These are phyloP conservation scores for Lateolabrax maculatus DNA, from an alignment of 2,797 vertebrate species.

Conservation along the genomic window DNA sequence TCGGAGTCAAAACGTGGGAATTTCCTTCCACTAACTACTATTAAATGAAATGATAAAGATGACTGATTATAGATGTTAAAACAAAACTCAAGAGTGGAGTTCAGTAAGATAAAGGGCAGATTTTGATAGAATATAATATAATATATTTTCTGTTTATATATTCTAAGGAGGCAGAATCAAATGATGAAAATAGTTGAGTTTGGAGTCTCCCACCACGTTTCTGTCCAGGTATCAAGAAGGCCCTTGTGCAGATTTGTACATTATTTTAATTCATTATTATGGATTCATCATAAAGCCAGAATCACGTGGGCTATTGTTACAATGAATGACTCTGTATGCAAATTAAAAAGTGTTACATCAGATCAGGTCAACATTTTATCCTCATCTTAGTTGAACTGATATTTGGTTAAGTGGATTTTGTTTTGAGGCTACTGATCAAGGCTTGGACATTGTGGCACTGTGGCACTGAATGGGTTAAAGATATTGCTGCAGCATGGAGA, in stretches of 20 bases:
- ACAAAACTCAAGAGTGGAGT: not conserved
- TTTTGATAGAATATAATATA: too few relatives aligned
- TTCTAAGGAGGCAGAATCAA: not conserved
- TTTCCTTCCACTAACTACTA: too few relatives aligned
- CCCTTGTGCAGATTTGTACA: not conserved
- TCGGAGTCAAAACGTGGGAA: not conserved
- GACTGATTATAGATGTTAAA: not conserved
- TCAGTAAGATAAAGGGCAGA: not conserved
- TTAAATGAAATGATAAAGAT: not conserved
- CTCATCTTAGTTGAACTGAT: not conserved
- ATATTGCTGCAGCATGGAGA: slow-evolving; percentile 76
- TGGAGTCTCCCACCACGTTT: not conserved
- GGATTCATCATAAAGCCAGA: not conserved
- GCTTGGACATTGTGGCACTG: slow-evolving; percentile 6
- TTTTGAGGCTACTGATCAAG: not conserved
- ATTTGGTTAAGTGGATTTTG: not conserved
- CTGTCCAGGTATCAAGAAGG: not conserved
- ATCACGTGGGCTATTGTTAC: not conserved
- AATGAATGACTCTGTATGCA: not conserved
- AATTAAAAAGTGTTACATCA: not conserved
- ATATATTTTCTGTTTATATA: not conserved
- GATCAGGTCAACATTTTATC: not conserved
- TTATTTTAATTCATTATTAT: not conserved
- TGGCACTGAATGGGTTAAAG: slow-evolving; percentile 77
- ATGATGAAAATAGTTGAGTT: not conserved